Evolutionary conservation across 2,797 vertebrate genomes (phyloP), one percentile per base, ranked within the genome.

Genomic region (Salarias fasciatus): DNA sequence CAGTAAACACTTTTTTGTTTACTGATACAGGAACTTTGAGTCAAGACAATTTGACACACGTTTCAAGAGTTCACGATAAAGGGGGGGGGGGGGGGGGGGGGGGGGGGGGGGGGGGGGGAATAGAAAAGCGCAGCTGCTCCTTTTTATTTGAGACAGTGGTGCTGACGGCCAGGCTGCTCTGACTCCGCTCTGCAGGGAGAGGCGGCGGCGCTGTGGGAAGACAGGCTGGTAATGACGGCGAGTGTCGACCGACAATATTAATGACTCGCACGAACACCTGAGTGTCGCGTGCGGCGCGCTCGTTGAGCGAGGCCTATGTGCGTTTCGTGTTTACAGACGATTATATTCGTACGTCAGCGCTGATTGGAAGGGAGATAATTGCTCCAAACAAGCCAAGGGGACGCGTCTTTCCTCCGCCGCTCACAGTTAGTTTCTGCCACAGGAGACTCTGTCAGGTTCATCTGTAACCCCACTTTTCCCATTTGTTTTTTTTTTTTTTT

Each of bases 311-410:
- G 63, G 66, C 65, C 56, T 67, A 30, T 51, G 52, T 28, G 6
- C 64, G 70, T 70, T 81, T 79, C 54, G 50, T 82, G 77, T 88
- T 88, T 82, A 83, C 79, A 77, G 68, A 74, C 47, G 50, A 80
- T 83, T 79, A 77, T 85, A 77, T 53, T 48, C 76, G 75, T 69
- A 66, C 85, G 78, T 84, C 79, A 83, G 55, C 72, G 62, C 62
- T 79, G 75, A 90, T 86, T 83, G 76, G 63, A 76, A 69, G 83
- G 75, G 58, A 73, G 77, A 84, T 89, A 86, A 89, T 89, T 75
- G 69, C 71, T 80, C 33, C 24, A 53, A 79, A 84, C 70, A 83
- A 72, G 61, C 64, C 50, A 13, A 36, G 31, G 43, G 55, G 30
- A 62, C 45, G 31, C 48, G 53, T 54, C 6, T 30, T 37, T 11